Percentiles rank a stretch among this genome's conserved stretches.
Conservation (phyloP, 2,113 vertebrate genomes). For the Ursus arctos region DNA sequence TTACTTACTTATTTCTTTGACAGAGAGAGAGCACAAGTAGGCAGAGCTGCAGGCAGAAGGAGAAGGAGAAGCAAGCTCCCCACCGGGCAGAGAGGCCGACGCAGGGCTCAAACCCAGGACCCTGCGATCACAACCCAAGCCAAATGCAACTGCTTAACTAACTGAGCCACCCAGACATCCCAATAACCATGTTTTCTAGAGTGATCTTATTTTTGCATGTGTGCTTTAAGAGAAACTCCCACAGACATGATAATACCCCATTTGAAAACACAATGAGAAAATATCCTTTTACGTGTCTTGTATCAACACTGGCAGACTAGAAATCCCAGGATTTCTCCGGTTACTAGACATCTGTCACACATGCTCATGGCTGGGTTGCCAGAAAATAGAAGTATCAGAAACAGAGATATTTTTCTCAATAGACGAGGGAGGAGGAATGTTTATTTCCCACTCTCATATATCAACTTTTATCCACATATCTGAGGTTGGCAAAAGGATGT, state of each 20-base stretch:
- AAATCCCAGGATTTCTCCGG: neutral
- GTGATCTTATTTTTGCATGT: neutral
- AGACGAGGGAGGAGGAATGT: neutral
- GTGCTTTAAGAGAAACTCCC: neutral
- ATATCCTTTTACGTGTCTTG: neutral
- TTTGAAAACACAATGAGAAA: neutral
- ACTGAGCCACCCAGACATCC: too few species aligned
- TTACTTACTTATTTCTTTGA: too few species aligned
- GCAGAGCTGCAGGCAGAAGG: too few species aligned
- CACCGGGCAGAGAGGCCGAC: too few species aligned
- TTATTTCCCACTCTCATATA: neutral
- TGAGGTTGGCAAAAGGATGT: neutral
- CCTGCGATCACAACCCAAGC: too few species aligned
- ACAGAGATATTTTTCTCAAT: neutral
- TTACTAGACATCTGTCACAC: neutral
- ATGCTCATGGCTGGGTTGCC: neutral
- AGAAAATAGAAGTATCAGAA: neutral
- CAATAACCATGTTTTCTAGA: neutral
- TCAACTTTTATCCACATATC: neutral
- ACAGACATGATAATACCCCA: fast-evolving
- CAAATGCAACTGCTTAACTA: too few species aligned
- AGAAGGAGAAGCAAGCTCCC: too few species aligned
- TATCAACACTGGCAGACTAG: neutral
- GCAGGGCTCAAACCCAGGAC: too few species aligned
- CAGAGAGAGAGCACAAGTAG: too few species aligned